A percentile compares a stretch with the other conserved stretches of the same genome.
Conservation (phyloP, 2,113 vertebrate species). For the Halcyon malimbica region DNA sequence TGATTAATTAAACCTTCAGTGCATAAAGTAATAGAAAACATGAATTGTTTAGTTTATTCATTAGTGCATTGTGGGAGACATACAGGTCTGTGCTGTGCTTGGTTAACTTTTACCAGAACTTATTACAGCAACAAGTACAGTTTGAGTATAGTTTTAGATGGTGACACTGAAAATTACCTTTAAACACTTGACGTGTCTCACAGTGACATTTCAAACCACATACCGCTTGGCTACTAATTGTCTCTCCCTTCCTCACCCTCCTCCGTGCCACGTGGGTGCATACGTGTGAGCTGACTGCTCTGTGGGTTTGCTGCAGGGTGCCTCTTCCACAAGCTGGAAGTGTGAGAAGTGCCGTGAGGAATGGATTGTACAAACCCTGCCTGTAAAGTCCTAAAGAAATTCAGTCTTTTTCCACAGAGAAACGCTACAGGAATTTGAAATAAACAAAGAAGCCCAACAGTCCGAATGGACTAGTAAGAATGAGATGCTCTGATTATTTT, state of each 20-base stretch:
- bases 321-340: not conserved
- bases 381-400: not conserved
- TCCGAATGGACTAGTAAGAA: not conserved
- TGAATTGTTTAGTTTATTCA: not conserved
- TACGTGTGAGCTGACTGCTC: not conserved
- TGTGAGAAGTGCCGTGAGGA: not conserved
- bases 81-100: not conserved
- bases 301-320: not conserved
- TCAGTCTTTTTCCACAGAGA: not conserved
- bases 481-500: not conserved
- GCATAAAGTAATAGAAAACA: not conserved
- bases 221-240: not conserved
- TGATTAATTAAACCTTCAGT: conserved; percentile 49
- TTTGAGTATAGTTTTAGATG: not conserved
- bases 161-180: not conserved
- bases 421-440: not conserved
- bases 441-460: not conserved
- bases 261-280: not conserved
- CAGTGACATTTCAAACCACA: not conserved
- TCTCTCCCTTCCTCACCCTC: not conserved
- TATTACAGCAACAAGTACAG: not conserved
- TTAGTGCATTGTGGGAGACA: not conserved
- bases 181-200: not conserved
- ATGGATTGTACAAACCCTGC: not conserved
- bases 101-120: conserved; percentile 6